These are phyloP conservation scores for Menidia beryllina DNA, from an alignment of 2,113 vertebrate genomes.

Conservation along the genomic window DNA sequence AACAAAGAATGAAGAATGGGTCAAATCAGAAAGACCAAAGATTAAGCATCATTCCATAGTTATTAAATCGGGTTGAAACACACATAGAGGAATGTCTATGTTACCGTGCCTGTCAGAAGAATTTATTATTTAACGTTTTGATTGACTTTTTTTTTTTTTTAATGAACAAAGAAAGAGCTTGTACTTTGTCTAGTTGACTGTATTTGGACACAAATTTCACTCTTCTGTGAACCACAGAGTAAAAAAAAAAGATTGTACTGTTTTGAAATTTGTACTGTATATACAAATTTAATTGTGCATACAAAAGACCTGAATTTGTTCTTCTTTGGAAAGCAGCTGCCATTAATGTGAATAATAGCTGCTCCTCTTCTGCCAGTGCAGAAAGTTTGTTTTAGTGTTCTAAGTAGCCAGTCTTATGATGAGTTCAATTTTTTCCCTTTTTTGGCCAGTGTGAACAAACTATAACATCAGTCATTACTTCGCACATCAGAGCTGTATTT, in stretches of 20 bases:
- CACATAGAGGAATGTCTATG: not conserved
- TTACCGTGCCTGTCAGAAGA: no score
- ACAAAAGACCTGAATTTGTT: no score
- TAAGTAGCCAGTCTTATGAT: not conserved
- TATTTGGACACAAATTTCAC: no score
- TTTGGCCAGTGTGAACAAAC: not conserved
- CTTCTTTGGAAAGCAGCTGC: not conserved
- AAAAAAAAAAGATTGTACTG: no score
- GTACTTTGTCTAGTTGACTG: no score
- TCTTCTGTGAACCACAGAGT: no score
- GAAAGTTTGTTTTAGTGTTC: no score
- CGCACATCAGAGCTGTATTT: not conserved
- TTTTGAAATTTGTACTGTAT: no score
- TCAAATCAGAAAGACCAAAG: constrained; percentile 13
- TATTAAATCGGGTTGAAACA: constrained; percentile 4
- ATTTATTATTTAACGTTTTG: no score
- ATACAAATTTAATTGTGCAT: no score
- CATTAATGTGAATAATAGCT: not conserved
- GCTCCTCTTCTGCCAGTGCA: not conserved
- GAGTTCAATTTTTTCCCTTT: not conserved
- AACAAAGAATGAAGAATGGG: not conserved
- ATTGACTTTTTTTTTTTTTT: not conserved
- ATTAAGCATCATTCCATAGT: not conserved
- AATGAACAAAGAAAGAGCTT: not conserved
- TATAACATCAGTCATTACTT: not conserved